Evolutionary conservation across 1,140 invertebrate genomes (phyloP).

Genomic region (Saccostrea cuccullata): DNA sequence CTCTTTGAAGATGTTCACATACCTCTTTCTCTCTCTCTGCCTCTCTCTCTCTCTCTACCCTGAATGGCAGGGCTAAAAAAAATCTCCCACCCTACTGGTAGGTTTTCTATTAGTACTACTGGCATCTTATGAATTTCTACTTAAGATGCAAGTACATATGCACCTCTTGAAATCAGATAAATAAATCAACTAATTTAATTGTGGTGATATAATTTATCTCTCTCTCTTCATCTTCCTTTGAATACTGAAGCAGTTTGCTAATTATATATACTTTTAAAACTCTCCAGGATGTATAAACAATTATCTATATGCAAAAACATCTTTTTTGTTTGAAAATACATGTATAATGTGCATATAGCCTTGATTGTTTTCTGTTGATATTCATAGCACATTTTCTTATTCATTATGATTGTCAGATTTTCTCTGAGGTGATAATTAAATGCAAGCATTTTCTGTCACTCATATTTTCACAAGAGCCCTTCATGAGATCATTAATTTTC

Average conservation of each 20-base stretch:
- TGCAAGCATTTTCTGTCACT: neutral
- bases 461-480: neutral
- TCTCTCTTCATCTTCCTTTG: neutral
- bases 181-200: too few species aligned
- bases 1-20: too few species aligned
- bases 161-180: too few species aligned
- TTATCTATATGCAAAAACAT: neutral
- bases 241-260: too few species aligned
- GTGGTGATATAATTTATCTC: neutral
- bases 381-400: constrained; percentile 1
- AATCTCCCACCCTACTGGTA: too few species aligned
- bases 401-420: neutral
- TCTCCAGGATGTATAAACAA: too few species aligned
- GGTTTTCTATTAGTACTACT: too few species aligned
- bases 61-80: too few species aligned
- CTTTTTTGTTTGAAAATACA: neutral
- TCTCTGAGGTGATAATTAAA: neutral
- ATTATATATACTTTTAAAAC: too few species aligned
- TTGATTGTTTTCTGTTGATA: neutral
- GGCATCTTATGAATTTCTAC: too few species aligned
- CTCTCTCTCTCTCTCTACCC: neutral
- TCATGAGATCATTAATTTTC: constrained; percentile 4
- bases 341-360: neutral
- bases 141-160: too few species aligned
- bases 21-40: neutral